Evolutionary conservation across 2,113 vertebrate genomes (phyloP).

Genomic region (Tiliqua scincoides): DNA sequence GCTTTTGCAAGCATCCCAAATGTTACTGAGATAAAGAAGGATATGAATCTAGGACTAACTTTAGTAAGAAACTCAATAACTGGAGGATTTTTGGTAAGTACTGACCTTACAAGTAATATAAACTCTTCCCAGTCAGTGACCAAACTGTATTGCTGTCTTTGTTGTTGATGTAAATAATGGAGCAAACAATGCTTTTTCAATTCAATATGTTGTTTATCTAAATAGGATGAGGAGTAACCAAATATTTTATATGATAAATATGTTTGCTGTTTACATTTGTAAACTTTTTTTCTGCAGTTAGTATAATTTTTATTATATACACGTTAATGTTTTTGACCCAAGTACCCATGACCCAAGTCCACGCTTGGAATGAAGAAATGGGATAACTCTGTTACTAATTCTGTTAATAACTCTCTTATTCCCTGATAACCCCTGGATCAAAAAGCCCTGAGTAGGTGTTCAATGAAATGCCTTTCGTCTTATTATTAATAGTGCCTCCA

Average conservation of each 20-base stretch:
- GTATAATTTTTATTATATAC: no score
- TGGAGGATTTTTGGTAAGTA: slow-evolving; percentile 83
- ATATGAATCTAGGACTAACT: slow-evolving; percentile 90
- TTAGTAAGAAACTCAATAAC: slow-evolving; percentile 78
- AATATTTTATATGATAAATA: neutral
- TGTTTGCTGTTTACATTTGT: neutral
- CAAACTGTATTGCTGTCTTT: neutral
- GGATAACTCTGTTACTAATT: no score
- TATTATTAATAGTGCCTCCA: no score
- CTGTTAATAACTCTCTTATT: no score
- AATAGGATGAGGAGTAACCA: neutral
- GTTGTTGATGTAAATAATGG: neutral
- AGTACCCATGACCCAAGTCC: no score
- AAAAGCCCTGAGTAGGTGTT: no score
- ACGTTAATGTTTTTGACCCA: no score
- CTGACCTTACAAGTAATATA: neutral
- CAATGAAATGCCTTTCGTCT: no score
- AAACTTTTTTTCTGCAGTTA: no score
- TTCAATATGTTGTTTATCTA: neutral
- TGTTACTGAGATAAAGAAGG: slow-evolving; percentile 81
- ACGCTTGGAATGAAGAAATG: no score
- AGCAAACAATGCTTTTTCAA: neutral
- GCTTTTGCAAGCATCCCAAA: slow-evolving; percentile 82
- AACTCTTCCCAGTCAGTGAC: neutral
- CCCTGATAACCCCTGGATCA: no score